Evolutionary conservation across 2,888 invertebrate genomes (phyloP), one percentile per base, ranked within the genome.

Genomic region (Orthosia incerta): DNA sequence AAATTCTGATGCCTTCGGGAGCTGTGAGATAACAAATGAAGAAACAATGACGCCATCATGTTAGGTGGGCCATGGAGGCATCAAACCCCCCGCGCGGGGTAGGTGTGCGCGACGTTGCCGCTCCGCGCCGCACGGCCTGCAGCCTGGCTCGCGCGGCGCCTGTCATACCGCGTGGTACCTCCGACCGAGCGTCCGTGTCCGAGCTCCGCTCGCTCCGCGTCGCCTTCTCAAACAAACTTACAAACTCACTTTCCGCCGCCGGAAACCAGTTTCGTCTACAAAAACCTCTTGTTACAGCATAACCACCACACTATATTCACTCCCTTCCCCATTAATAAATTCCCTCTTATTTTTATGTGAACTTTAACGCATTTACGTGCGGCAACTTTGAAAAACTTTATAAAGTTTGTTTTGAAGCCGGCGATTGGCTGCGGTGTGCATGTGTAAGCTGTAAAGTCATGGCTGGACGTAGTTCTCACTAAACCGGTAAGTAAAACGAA

Each of bases 401-500:
- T 80, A 88, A 94, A 94, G 93, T 94, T 93, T 94, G 92, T 94
- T 92, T 91, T 89, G 88, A 91, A 91, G 88, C 88, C 89, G 88
- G 87, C 86, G 87, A 82, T 86, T 86, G 79, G 81, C 83, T 82
- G 89, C 88, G 84, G 89, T 91, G 91, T 92, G 91, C 88, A 89
- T 92, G 90, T 92, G 91, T 91, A 89, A 91, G 90, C 91, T 93
- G 88, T 84, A 89, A 89, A 91, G 91, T 92, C 89, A 95, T 94
- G 94, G 91, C 93, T 92, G 93, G 91, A 90, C 93, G 90, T 92
- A 93, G 92, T 93, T 91, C 92, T 91, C 91, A 88, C 88, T 95
- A 94, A 95, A 95, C 95, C 94, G 95, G 95, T 95, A 95, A 95
- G 95, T 95, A 89, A 93, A 93, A 94, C 91, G 90, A 88, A 92